Evolutionary conservation across 2,888 invertebrate genomes (phyloP), one percentile per base, ranked within the genome.

Genomic region (Merodon equestris): DNA sequence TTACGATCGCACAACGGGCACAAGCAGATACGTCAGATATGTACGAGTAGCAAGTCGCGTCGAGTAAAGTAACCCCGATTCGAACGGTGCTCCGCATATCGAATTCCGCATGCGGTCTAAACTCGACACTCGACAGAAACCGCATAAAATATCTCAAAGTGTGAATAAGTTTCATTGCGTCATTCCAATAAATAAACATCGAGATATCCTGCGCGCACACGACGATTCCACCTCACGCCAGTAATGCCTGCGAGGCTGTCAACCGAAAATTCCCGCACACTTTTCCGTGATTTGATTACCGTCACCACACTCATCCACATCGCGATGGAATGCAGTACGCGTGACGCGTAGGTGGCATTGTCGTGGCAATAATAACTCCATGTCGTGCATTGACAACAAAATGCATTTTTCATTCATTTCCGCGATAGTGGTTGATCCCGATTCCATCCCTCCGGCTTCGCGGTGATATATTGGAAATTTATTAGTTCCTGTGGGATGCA

Each of bases 391-490:
- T 75, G 70, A 63, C 70, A 64, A 44, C 50, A 13, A 54, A 57
- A 54, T 15, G 15, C 53, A 54, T 64, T 50, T 70, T 58, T 60
- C 60, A 54, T 56, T 63, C 60, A 54, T 60, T 60, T 58, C 47
- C 36, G 45, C 47, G 58, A 60, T 38, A 3, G 17, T 15, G 34
- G 9, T 15, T 44, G 48, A 18, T 48, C 19, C 17, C 10, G 15
- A 13, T 50, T n/a, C 48, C 17, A 57, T 15, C 13, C 10, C 34
- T 51, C 12, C 61, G 54, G 42, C 42, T n/a, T 27, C 27, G 36
- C 50, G 56, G 60, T 77, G 76, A 72, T 77, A 67, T 77, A 77
- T 77, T 72, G 61, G 66, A 67, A 72, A 67, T 77, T 72, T 72
- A 77, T 72, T 61, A 72, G 61, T 72, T 72, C 76, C 76, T 67